These are phyloP conservation scores for Rhagium mordax DNA, from an alignment of 2,888 invertebrate genomes.

Conservation along the genomic window DNA sequence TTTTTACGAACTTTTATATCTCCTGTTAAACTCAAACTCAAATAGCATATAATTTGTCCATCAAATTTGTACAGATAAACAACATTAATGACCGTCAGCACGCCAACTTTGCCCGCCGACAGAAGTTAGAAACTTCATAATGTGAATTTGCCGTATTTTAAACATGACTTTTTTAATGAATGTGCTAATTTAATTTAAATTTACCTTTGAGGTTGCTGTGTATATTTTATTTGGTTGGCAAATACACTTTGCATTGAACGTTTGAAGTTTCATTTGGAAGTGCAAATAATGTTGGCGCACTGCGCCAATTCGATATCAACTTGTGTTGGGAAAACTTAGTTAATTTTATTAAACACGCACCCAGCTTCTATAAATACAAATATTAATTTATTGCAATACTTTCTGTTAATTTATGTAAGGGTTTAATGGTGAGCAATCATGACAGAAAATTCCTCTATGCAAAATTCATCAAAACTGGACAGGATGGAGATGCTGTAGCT, in stretches of 20 bases:
- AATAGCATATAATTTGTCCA: not conserved
- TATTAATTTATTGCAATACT: not conserved
- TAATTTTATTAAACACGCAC: constrained; percentile 40
- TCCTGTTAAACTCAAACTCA: not conserved
- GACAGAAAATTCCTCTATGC: not conserved
- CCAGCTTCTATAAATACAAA: constrained; percentile 4
- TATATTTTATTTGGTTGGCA: constrained; percentile 4
- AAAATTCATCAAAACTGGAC: not conserved
- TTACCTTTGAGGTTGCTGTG: constrained; percentile 3
- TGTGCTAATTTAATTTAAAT: constrained; percentile 16
- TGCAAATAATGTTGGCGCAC: constrained; percentile 41
- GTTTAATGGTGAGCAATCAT: not conserved
- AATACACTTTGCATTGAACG: constrained; percentile 4
- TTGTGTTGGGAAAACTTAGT: constrained; percentile 31
- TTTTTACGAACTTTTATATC: not conserved
- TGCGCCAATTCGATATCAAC: constrained; percentile 38
- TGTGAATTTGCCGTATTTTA: not conserved
- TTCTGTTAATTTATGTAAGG: not conserved
- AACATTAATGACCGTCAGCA: not conserved
- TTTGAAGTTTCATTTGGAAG: constrained; percentile 28
- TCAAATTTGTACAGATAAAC: not conserved
- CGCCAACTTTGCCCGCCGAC: not conserved
- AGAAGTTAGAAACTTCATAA: not conserved
- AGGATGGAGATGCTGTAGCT: not conserved
- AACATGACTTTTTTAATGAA: constrained; percentile 18